phyloP scores from a whole-genome alignment of 2,797 vertebrate species.

The Tympanoctomys barrerae region DNA sequence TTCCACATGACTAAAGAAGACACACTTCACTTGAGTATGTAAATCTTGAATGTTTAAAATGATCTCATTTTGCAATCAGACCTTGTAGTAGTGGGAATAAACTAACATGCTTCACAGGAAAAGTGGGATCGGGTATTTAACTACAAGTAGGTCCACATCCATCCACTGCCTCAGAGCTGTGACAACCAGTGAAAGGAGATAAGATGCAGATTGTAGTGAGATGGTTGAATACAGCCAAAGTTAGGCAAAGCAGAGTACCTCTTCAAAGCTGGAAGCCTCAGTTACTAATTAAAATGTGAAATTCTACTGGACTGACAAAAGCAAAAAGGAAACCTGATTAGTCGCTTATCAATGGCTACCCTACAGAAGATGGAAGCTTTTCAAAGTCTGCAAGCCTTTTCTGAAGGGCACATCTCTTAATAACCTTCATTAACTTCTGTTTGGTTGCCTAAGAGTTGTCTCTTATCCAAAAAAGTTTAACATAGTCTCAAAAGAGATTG shows the following conservation, averaged over 20 bases:
- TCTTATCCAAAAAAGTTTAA: constrained; percentile 89
- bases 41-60: constrained; percentile 11
- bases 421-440: constrained; percentile 85
- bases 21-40: background rate
- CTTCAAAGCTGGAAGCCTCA: background rate
- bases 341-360: constrained; percentile 28
- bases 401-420: constrained; percentile 87
- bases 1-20: constrained; percentile 40
- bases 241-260: constrained; percentile 66
- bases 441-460: constrained; percentile 88
- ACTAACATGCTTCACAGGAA: background rate
- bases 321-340: constrained; percentile 29
- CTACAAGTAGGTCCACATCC: background rate
- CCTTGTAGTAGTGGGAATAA: background rate
- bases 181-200: background rate
- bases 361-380: constrained; percentile 22
- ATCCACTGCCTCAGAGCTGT: background rate
- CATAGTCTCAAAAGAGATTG: constrained; percentile 88
- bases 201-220: constrained; percentile 46
- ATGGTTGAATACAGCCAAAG: background rate
- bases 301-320: constrained; percentile 57
- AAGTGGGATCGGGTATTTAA: background rate
- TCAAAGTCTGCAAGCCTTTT: constrained; percentile 51
- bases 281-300: constrained; percentile 43
- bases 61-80: background rate